A percentile compares a stretch with the other conserved stretches of the same genome.
These are phyloP conservation scores for Gallinago stenura DNA, from an alignment of 2,797 vertebrate species.

Conservation along the genomic window DNA sequence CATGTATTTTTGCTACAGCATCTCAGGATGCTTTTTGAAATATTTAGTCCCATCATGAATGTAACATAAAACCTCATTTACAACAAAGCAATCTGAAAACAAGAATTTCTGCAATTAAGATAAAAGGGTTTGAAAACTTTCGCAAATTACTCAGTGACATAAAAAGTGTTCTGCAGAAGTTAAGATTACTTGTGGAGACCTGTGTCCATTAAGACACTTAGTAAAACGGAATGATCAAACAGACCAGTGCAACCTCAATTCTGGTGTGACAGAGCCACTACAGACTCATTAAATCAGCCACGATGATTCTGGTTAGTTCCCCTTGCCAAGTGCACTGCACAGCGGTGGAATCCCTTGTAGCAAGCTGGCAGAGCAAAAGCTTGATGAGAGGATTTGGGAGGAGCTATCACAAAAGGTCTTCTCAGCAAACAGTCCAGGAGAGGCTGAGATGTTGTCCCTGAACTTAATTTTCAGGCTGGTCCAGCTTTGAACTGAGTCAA, in stretches of 20 bases:
- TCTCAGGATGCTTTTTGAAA: background rate
- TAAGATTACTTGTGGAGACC: background rate
- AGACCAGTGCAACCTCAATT: background rate
- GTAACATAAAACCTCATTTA: background rate
- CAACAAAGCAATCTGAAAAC: background rate
- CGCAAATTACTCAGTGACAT: background rate
- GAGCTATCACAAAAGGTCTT: background rate
- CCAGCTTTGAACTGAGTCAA: background rate
- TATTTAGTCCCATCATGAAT: background rate
- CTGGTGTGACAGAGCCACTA: background rate
- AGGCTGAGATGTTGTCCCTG: background rate
- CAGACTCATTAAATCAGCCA: background rate
- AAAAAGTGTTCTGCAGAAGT: background rate
- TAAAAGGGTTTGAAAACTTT: background rate
- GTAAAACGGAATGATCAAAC: background rate
- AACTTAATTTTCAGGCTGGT: background rate
- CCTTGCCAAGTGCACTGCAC: background rate
- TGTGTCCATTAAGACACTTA: background rate
- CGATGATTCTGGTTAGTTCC: background rate
- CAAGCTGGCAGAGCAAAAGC: background rate
- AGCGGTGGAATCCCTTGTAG: background rate
- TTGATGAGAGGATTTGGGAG: background rate
- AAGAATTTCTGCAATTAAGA: background rate
- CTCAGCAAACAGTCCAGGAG: background rate
- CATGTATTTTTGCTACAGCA: background rate